These are phyloP conservation scores for Ferrisia virgata DNA, from an alignment of 2,888 invertebrate species.

Conservation along the genomic window DNA sequence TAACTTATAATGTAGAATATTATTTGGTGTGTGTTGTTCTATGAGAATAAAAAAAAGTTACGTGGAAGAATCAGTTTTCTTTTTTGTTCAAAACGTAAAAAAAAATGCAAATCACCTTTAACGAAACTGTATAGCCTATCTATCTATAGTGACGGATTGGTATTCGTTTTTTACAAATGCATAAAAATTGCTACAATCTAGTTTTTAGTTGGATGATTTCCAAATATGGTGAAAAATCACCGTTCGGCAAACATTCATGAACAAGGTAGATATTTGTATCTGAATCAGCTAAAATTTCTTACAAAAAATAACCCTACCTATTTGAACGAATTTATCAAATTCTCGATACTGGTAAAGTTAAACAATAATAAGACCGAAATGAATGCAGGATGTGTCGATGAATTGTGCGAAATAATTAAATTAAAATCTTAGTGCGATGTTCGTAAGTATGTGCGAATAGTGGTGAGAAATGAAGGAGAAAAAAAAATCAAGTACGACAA, in stretches of 20 bases:
- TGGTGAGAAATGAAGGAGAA: no score
- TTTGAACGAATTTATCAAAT: not conserved
- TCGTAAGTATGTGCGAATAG: not conserved
- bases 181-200: not conserved
- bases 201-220: constrained; percentile 6
- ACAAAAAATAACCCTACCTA: not conserved
- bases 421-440: not conserved
- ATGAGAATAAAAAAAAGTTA: no score
- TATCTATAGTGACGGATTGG: not conserved
- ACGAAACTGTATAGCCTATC: not conserved
- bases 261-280: not conserved
- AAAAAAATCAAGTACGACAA: not conserved
- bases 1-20: no score
- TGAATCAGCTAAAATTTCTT: not conserved
- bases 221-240: constrained; percentile 17
- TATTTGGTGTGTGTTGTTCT: no score
- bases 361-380: not conserved
- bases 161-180: not conserved
- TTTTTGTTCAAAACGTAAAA: not conserved
- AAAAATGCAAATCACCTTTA: not conserved
- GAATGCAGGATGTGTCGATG: not conserved
- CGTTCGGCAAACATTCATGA: not conserved
- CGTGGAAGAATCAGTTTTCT: not conserved
- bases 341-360: not conserved
- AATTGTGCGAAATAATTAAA: not conserved